phyloP scores from a whole-genome alignment of 2,888 invertebrate species.

The Azorinus chamasolen region DNA sequence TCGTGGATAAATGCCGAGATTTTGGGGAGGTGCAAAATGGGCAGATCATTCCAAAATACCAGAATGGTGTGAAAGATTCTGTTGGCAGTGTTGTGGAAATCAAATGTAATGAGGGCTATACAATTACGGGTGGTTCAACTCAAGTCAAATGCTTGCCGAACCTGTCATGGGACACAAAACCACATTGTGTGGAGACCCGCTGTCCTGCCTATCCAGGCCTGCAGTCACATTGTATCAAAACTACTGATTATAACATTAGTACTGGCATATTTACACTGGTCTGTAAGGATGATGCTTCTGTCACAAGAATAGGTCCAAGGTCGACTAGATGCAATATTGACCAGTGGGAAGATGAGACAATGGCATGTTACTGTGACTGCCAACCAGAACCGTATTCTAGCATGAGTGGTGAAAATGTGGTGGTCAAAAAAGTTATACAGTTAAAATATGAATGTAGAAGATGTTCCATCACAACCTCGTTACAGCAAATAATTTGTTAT shows the following conservation, averaged over 20 bases:
- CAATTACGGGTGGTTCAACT: conserved; percentile 24
- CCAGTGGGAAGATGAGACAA: conserved; percentile 21
- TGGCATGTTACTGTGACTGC: conserved; percentile 48
- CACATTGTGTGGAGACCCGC: conserved; percentile 11
- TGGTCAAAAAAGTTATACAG: no score
- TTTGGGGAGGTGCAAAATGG: conserved; percentile 23
- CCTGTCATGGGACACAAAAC: conserved; percentile 35
- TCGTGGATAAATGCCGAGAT: conserved; percentile 3
- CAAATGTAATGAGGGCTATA: conserved; percentile 36
- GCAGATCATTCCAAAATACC: conserved; percentile 1
- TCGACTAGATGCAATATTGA: conserved; percentile 8
- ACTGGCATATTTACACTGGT: conserved; percentile 1
- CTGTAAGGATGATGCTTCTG: conserved; percentile 14
- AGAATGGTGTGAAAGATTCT: background rate
- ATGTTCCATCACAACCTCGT: no score
- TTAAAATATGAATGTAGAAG: no score
- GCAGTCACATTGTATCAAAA: conserved; percentile 26
- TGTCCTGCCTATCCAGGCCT: conserved; percentile 33
- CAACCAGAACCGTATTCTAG: no score
- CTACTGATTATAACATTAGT: background rate
- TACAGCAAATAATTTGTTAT: no score
- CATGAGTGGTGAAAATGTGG: no score
- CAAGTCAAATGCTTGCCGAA: conserved; percentile 24
- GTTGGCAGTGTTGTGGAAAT: conserved; percentile 19
- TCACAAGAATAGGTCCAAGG: conserved; percentile 19